Evolutionary conservation across 37 sponge, comb jelly and placozoan genomes (phyloP).

Genomic region (Diacarnus erythraeanus): DNA sequence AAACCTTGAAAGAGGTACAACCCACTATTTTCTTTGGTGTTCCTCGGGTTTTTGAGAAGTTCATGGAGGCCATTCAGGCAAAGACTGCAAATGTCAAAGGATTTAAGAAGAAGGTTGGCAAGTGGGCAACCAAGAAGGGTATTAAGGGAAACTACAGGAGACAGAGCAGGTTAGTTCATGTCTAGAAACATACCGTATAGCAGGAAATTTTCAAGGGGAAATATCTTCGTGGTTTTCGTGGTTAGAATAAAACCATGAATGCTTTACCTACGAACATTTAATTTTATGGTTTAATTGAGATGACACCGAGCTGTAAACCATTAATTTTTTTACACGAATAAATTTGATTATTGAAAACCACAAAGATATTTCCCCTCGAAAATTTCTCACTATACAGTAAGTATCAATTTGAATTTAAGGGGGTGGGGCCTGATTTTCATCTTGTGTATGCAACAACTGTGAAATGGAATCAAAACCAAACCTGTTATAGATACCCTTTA

Average conservation of each 20-base stretch:
- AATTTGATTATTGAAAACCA: too few species aligned
- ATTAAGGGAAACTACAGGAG: slow-evolving; percentile 68
- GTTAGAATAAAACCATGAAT: too few species aligned
- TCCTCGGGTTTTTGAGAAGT: slow-evolving; percentile 61
- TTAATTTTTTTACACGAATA: too few species aligned
- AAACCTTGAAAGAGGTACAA: slow-evolving; percentile 66
- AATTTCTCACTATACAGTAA: too few species aligned
- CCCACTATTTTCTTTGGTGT: slow-evolving; percentile 63
- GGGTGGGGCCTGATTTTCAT: too few species aligned
- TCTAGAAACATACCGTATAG: background rate
- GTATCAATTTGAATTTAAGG: too few species aligned
- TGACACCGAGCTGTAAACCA: too few species aligned
- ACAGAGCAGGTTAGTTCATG: slow-evolving; percentile 37
- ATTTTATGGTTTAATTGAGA: too few species aligned
- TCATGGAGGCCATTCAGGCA: slow-evolving; percentile 51
- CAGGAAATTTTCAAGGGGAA: background rate
- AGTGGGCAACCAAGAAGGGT: slow-evolving; percentile 70
- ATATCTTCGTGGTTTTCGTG: too few species aligned
- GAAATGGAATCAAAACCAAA: background rate
- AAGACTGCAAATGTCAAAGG: slow-evolving; percentile 20
- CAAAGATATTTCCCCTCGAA: too few species aligned
- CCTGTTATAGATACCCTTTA: background rate
- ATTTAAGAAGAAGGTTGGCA: slow-evolving; percentile 37
- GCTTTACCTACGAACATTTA: too few species aligned
- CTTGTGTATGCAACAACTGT: too few species aligned